phyloP scores from a whole-genome alignment of 1,140 invertebrate species.

The Ruditapes philippinarum region DNA sequence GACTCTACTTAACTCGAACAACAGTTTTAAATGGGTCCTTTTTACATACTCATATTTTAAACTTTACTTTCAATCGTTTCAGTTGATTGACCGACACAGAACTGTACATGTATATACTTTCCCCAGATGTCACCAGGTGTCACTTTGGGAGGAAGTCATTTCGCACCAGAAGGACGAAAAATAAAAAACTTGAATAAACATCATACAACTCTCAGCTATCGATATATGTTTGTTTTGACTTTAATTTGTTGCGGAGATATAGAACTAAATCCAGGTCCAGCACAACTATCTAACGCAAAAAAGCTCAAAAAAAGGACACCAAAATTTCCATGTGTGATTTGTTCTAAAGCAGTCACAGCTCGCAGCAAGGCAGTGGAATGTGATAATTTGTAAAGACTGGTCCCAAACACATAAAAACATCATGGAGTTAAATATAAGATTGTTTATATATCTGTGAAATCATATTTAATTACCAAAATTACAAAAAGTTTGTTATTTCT shows the following conservation, averaged over 20 bases:
- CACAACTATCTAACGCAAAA: neutral
- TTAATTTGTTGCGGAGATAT: neutral
- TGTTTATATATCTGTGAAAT: too few relatives aligned
- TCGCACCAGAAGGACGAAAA: neutral
- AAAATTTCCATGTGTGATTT: neutral
- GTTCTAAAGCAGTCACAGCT: neutral
- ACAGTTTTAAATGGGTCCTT: neutral
- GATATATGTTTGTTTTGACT: neutral
- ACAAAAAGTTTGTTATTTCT: too few relatives aligned
- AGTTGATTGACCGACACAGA: neutral
- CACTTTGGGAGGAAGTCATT: neutral
- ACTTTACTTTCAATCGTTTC: neutral
- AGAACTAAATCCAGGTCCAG: neutral
- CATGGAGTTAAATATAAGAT: too few relatives aligned
- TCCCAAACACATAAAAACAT: too few relatives aligned
- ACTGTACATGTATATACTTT: neutral
- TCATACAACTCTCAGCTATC: too few relatives aligned
- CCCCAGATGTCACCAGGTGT: neutral
- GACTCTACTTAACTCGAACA: too few relatives aligned
- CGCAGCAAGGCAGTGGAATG: too few relatives aligned
- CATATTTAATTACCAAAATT: too few relatives aligned
- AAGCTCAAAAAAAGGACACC: neutral
- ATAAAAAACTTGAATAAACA: too few relatives aligned
- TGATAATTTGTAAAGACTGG: neutral
- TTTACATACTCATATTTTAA: too few relatives aligned